Evolutionary conservation across 2,113 vertebrate genomes (phyloP).

Genomic region (Maccullochella peelii): DNA sequence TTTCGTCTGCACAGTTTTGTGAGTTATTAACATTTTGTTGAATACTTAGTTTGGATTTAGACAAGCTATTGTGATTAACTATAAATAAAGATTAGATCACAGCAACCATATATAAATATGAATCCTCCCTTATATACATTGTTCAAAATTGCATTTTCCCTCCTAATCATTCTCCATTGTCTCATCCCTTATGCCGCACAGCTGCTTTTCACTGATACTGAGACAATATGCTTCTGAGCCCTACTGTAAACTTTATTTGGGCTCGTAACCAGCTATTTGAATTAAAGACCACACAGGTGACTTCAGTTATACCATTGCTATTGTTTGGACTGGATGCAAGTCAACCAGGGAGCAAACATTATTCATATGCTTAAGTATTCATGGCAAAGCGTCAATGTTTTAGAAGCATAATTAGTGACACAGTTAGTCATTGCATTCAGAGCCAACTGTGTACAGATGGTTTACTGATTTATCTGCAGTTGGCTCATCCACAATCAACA

Average conservation of each 20-base stretch:
- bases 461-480: constrained; percentile 29
- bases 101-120: background rate
- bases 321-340: constrained; percentile 31
- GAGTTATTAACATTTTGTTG: background rate
- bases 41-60: background rate
- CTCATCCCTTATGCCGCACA: background rate
- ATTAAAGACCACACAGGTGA: constrained; percentile 16
- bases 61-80: background rate
- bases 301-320: constrained; percentile 1
- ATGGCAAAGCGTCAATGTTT: constrained; percentile 9
- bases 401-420: constrained; percentile 33
- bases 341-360: constrained; percentile 8
- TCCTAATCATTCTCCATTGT: background rate
- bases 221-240: background rate
- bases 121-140: background rate
- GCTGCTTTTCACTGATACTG: constrained; percentile 13
- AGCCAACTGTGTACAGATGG: constrained; percentile 47
- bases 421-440: background rate
- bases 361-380: constrained; percentile 23
- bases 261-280: background rate
- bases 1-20: background rate
- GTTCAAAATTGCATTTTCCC: background rate
- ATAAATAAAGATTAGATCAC: background rate
- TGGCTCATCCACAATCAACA: constrained; percentile 17
- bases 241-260: background rate